Evolutionary conservation across 2,113 vertebrate genomes (phyloP), one percentile per base, ranked within the genome.

Genomic region (Urocynchramus pylzowi): DNA sequence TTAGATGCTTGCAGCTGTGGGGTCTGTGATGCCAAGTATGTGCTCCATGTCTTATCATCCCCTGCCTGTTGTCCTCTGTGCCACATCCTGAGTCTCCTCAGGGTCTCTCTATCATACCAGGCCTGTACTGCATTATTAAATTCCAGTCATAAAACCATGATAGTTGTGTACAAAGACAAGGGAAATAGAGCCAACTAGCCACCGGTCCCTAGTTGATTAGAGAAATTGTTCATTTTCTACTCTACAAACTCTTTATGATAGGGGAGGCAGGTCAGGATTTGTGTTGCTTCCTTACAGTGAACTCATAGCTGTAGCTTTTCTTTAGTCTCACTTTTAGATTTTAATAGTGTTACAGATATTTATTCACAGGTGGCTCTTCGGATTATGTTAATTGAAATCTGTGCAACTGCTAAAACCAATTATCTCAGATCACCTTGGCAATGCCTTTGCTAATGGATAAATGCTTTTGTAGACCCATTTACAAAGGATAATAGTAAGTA

Each of bases 371-470:
- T 94, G 77, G 18, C 41, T 89, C 24, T 87, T 91, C 0, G 0
- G n/a, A 65, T 83, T 47, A 76, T 84, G 60, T 78, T 94, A 86
- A 81, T 63, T 96, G 76, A 94, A 90, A 93, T 93, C 30, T 70
- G 4, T 79, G 42, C 49, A 68, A 76, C 52, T 88, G 78, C 76
- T 71, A 53, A 68, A 86, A 61, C 14, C 56, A 84, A 20, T 96
- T 95, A 91, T 31, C 33, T 91, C 68, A 50, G 42, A n/a, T 44
- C 15, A 24, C 27, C 71, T 90, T 88, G 49, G 75, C 52, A 78
- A 33, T 88, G 52, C n/a, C 45, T 93, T 94, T 92, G 44, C 76
- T 91, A 92, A 68, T 70, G 33, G 35, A 42, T 73, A 90, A 95
- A 88, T 63, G 64, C 56, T 84, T 91, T 88, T 77, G 56, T 49